A percentile compares a stretch with the other conserved stretches of the same genome.
Evolutionary conservation across 2,888 invertebrate species (phyloP).

Genomic region (Machimus rusticus): DNA sequence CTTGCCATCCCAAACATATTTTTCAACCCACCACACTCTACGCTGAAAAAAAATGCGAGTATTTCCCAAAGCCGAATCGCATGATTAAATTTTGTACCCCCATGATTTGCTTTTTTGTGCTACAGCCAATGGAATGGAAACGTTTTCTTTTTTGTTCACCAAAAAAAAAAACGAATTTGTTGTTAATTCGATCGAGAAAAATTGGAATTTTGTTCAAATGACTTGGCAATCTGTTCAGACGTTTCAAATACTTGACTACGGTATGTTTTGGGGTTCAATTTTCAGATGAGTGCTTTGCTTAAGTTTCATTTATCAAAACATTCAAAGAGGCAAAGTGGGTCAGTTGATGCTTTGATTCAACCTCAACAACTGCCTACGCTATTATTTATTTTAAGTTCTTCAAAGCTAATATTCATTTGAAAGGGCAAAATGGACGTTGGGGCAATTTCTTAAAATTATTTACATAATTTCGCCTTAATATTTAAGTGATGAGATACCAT

Average conservation of each 20-base stretch:
- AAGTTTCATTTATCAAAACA: background rate
- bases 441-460: too few species aligned
- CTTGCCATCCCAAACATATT: too few species aligned
- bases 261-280: background rate
- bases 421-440: too few species aligned
- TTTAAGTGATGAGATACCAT: too few species aligned
- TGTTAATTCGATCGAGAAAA: conserved; percentile 41
- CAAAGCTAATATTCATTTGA: background rate
- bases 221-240: conserved; percentile 17
- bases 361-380: background rate
- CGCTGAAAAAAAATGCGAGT: background rate
- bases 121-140: conserved; percentile 35
- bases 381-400: background rate
- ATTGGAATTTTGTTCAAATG: conserved; percentile 34
- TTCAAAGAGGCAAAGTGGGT: background rate
- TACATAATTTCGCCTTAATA: too few species aligned
- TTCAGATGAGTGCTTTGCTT: background rate
- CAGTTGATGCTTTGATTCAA: background rate
- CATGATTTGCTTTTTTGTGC: conserved; percentile 22
- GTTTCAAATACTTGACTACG: background rate
- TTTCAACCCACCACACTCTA: background rate
- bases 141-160: conserved; percentile 29
- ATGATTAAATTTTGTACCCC: conserved; percentile 37
- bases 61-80: conserved; percentile 5
- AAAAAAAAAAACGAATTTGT: background rate